Base-by-base conservation (phyloP, 2,113 vertebrate species). In the Varanus salvator region DNA sequence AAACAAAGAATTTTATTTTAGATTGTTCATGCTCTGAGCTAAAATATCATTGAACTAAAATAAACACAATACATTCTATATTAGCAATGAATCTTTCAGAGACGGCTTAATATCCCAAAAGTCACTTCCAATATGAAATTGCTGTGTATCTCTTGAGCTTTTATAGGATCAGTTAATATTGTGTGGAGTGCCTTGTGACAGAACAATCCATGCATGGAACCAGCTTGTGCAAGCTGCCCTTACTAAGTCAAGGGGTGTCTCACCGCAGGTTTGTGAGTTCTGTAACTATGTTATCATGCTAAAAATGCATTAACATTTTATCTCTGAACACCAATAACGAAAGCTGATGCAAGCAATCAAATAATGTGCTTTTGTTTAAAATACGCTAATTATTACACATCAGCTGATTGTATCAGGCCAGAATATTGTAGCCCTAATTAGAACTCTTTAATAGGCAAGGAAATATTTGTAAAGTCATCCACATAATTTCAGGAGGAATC, bases 341-440 rank as follows among this genome's bases (percentile, higher is more conserved):
- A 90, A 74, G 71, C 31, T 82, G 19, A 93, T 50, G 80, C 38
- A 96, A 96, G 93, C 90, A 93, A 85, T 90, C 88, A 52, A 94
- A 95, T 92, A 66, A 93, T 84, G 68, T 91, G 91, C 0, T 92
- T 95, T 95, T 93, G 50, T 94, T 86, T 82, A 74, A 34, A 83
- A 90, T 78, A 80, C 86, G 91, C 87, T 93, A 95, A 94, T 93
- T 57, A 76, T 87, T 85, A 91, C 92, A 72, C 87, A 91, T 80
- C 87, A 68, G 72, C 80, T 90, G 27, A 31, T 90, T 94, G 19
- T 89, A 4, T 84, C 87, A 87, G 92, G 91, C 85, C 68, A 89
- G 88, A 94, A 92, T 91, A 85, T 74, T 75, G n/a, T 7, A 77
- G 29, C 77, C 84, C 94, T 97, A 97, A 98, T 98, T 97, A 97